These are phyloP conservation scores for Erpornis zantholeuca DNA, from an alignment of 2,113 vertebrate species.

Conservation along the genomic window DNA sequence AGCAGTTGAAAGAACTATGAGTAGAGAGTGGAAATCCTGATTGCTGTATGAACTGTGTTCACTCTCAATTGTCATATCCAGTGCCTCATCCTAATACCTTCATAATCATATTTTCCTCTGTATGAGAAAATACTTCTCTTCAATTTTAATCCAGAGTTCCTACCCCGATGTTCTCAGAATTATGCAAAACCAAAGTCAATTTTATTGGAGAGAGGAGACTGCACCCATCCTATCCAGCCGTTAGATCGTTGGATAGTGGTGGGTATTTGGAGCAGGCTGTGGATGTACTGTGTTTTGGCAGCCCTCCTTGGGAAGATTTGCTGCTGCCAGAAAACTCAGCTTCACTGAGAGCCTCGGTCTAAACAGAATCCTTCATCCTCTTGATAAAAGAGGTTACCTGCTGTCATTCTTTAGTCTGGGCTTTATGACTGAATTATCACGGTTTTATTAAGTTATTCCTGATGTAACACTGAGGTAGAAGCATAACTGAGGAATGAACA, in stretches of 20 bases:
- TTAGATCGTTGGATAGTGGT: background rate
- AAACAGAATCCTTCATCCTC: background rate
- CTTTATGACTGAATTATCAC: background rate
- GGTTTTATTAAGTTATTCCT: background rate
- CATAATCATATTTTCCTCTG: background rate
- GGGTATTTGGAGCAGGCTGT: background rate
- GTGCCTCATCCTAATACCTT: background rate
- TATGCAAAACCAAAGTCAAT: background rate
- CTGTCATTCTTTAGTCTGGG: background rate
- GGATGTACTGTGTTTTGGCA: background rate
- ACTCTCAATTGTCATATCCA: background rate
- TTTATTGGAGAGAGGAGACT: background rate
- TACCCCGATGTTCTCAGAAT: background rate
- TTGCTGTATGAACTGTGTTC: background rate
- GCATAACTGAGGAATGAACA: background rate
- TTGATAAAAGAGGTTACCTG: background rate
- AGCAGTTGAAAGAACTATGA: background rate
- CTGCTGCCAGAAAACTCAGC: background rate
- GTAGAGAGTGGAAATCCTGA: background rate
- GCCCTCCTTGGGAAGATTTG: background rate
- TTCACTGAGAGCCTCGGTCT: background rate
- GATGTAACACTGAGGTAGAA: background rate
- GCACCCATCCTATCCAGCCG: background rate
- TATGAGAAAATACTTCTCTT: background rate
- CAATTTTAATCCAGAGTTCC: background rate